Evolutionary conservation across 2,888 invertebrate species (phyloP), one percentile per base, ranked within the genome.

Genomic region (Pecten maximus): DNA sequence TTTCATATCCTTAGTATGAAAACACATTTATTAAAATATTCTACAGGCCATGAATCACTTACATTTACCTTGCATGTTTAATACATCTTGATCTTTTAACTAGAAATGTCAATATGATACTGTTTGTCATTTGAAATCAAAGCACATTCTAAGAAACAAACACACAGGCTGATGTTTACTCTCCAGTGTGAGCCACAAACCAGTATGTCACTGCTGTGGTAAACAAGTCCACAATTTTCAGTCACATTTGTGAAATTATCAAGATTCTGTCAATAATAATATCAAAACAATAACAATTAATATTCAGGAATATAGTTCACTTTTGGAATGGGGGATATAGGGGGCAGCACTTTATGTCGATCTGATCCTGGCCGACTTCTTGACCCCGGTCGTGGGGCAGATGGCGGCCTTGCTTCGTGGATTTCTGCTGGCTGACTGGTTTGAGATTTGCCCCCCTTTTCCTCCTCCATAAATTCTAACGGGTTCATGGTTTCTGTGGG

Each of bases 331-430:
- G 91, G 92, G 39, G 92, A 91, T 35, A 96, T 96, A 40, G 96
- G 96, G 88, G 96, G 96, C 91, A 96, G 92, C 54, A 96, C 94
- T 92, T 93, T 92, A 92, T 95, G 96, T 92, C 94, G 94, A 10
- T 94, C 93, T 44, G 96, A 96, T 12, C 96, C 96, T 39, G 96
- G 96, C 89, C 96, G 92, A 89, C 91, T 92, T 87, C 91, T 91
- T 86, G 95, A 94, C 3, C 92, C 92, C 10, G 94, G 94, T 86
- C 94, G 91, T 12, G 94, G 92, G 19, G 93, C 92, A 16, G 95
- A 94, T 16, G 92, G 92, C n/a, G 96, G 95, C 28, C 94, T 89
- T 16, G 94, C 91, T 12, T 90, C 92, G 2, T 93, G 94, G 40
- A 95, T 94, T 19, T 94, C 91, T 3, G 93, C 93, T 23, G 92